Evolutionary conservation across 2,113 vertebrate genomes (phyloP).

Genomic region (Neoarius graeffei): DNA sequence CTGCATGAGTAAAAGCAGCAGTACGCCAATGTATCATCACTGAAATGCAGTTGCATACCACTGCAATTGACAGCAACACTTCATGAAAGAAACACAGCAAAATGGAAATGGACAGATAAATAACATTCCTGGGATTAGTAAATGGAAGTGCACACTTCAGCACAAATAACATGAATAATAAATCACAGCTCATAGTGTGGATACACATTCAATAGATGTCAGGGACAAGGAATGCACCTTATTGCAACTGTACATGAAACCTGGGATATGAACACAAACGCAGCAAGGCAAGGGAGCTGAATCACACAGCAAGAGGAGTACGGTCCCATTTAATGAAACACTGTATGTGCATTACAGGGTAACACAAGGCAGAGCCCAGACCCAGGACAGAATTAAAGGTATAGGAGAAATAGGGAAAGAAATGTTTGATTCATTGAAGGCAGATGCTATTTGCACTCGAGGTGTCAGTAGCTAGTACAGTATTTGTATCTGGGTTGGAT

Average conservation of each 20-base stretch:
- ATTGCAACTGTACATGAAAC: slow-evolving; percentile 31
- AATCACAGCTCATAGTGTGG: neutral
- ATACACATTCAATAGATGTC: slow-evolving; percentile 29
- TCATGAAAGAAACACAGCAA: slow-evolving; percentile 2
- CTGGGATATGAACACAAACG: slow-evolving; percentile 30
- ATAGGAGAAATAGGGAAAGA: neutral
- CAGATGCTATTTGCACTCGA: no score
- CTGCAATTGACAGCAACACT: slow-evolving; percentile 12
- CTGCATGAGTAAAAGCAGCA: neutral
- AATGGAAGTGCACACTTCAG: neutral
- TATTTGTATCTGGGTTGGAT: no score
- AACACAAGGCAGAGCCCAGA: neutral
- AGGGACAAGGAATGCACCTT: neutral
- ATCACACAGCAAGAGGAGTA: slow-evolving; percentile 19
- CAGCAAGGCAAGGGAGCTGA: slow-evolving; percentile 3
- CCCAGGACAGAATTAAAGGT: neutral
- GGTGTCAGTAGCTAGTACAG: no score
- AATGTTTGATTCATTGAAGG: neutral
- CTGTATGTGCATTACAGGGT: neutral
- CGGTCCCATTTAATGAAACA: slow-evolving; percentile 32
- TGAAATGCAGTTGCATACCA: neutral
- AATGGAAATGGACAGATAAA: slow-evolving; percentile 8
- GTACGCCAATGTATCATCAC: neutral
- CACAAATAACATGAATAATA: slow-evolving; percentile 25
- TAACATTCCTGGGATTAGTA: slow-evolving; percentile 9